Evolutionary conservation across 2,113 vertebrate genomes (phyloP), one percentile per base, ranked within the genome.

Genomic region (Hystrix brachyura): DNA sequence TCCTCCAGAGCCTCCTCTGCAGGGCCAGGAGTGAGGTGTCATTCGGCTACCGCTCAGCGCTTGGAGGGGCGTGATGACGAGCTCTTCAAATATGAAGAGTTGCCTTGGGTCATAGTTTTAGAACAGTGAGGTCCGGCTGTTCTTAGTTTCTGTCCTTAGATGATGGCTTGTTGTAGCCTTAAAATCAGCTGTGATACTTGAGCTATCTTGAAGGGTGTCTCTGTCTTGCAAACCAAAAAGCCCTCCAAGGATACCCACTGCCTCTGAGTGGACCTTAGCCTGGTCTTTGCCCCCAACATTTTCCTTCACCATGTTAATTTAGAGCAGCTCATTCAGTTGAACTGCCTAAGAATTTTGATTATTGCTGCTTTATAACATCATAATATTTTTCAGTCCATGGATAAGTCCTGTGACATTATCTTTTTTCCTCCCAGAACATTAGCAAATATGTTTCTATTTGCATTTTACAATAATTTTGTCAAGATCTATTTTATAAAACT

Each of bases 391-490:
- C 69, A 80, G 64, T 78, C 60, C 38, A 82, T 53, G 81, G 81
- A 91, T 88, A 78, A 60, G 4, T 95, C 76, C 76, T 91, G 65
- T 9, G 84, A 57, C 25, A 51, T 62, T 51, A 46, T 51, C 46
- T 94, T 94, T 87, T 83, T 82, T 57, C 29, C 59, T 86, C n/a
- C 21, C 7, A 51, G 48, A 91, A 74, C 64, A 85, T 11, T 60
- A 55, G 71, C 46, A 38, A 81, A 55, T 62, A 81, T 59, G 8
- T 38, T 91, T 91, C 53, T 81, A 71, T 72, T 88, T 53, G 2
- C 11, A 57, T 84, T 96, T 91, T 81, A 53, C 25, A n/a, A 90
- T 84, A 57, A 64, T 93, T 84, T 95, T 94, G 89, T 74, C 72
- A 80, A 64, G 23, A 85, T 94, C 69, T 78, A 72, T 83, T 89